Percentiles rank a stretch among this genome's conserved stretches.
These are phyloP conservation scores for Anseranas semipalmata DNA, from an alignment of 2,113 vertebrate genomes.

Conservation along the genomic window DNA sequence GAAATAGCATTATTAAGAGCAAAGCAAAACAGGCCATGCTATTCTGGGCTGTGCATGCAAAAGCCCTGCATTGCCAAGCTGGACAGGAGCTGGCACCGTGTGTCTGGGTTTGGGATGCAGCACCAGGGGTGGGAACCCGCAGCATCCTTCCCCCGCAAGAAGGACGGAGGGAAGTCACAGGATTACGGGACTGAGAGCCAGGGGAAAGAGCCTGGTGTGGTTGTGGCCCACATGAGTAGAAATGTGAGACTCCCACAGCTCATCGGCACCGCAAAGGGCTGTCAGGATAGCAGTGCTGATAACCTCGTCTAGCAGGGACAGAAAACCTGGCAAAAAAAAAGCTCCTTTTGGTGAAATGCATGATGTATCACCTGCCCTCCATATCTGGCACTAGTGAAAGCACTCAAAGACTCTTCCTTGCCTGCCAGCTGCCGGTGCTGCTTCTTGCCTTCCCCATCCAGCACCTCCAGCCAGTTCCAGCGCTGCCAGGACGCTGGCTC, in stretches of 20 bases:
- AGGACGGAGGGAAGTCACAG: fast-evolving
- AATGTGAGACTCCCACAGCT: background rate
- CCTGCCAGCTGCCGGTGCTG: background rate
- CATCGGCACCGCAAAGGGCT: background rate
- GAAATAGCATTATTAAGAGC: background rate
- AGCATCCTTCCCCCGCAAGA: background rate
- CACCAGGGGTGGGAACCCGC: background rate
- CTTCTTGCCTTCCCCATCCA: background rate
- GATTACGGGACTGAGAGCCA: background rate
- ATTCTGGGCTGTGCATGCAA: background rate
- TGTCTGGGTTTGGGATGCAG: background rate
- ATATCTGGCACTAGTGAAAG: background rate
- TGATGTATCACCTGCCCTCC: background rate
- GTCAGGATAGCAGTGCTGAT: background rate
- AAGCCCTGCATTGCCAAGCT: background rate
- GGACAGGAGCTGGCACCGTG: background rate
- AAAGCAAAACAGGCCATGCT: background rate
- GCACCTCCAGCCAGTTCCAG: background rate
- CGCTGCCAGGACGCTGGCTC: background rate
- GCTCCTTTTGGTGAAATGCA: background rate
- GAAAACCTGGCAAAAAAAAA: background rate
- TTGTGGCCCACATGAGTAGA: background rate
- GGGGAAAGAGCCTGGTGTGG: background rate
- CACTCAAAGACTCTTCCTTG: background rate
- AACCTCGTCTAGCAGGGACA: background rate